Evolutionary conservation across 1,140 invertebrate species (phyloP).

Genomic region (Paramacrobiotus metropolitanus): DNA sequence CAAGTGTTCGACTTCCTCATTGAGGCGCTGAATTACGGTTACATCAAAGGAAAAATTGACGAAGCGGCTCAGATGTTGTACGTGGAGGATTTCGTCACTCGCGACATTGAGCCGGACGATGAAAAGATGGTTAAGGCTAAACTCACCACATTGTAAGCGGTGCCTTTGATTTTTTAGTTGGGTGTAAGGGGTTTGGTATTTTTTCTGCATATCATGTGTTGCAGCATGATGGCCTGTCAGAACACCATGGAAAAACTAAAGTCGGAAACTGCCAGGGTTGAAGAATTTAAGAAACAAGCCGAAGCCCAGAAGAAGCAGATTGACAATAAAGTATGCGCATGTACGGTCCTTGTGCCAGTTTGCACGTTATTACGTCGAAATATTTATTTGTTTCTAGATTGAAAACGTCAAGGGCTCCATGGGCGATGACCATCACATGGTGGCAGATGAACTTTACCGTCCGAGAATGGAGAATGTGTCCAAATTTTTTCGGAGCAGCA

Average conservation of each 20-base stretch:
- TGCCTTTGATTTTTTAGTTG: not conserved
- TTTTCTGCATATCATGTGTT: not conserved
- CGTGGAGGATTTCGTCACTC: not conserved
- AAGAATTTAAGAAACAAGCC: not conserved
- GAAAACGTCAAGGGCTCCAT: too few species aligned
- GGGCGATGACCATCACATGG: too few species aligned
- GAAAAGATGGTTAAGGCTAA: not conserved
- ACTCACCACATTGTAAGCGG: not conserved
- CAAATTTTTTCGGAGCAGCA: too few species aligned
- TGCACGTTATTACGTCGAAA: too few species aligned
- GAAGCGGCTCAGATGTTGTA: not conserved
- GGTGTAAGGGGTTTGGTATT: not conserved
- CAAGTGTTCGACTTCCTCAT: slow-evolving; percentile 4
- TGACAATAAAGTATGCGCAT: not conserved
- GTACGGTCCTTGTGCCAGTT: too few species aligned
- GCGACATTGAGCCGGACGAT: not conserved
- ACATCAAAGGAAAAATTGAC: not conserved
- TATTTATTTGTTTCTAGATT: too few species aligned
- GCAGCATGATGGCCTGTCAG: not conserved
- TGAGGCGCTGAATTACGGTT: not conserved
- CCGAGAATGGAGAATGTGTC: too few species aligned
- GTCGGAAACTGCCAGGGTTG: not conserved
- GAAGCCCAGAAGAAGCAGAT: not conserved
- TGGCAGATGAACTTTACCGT: too few species aligned
- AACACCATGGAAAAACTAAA: not conserved